These are phyloP conservation scores for Drosophila micromelanica DNA, from an alignment of 1,140 invertebrate genomes.

Conservation along the genomic window DNA sequence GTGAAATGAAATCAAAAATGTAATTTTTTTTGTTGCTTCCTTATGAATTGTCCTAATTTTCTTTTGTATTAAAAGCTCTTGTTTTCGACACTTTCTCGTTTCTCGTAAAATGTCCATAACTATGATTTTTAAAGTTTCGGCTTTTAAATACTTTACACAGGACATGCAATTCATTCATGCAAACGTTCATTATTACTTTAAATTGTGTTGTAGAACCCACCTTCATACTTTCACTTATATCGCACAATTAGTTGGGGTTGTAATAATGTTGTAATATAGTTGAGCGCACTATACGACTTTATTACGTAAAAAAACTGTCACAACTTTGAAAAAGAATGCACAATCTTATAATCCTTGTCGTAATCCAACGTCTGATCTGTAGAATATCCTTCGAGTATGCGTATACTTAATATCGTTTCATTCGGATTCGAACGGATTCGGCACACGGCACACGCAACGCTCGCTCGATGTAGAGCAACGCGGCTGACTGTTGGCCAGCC, in stretches of 20 bases:
- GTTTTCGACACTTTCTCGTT: neutral
- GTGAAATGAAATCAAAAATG: too few relatives aligned
- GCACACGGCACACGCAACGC: slow-evolving; percentile 50
- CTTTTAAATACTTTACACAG: too few relatives aligned
- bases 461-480: slow-evolving; percentile 81
- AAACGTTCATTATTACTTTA: neutral
- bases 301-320: neutral
- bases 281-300: slow-evolving; percentile 17
- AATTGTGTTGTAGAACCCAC: slow-evolving; percentile 48
- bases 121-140: too few relatives aligned
- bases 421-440: slow-evolving; percentile 25
- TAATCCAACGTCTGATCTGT: neutral
- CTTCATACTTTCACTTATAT: slow-evolving; percentile 67
- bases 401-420: slow-evolving; percentile 29
- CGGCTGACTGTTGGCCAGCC: slow-evolving; percentile 84
- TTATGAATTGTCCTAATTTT: too few relatives aligned
- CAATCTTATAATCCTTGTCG: slow-evolving; percentile 18
- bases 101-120: neutral
- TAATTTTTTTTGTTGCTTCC: too few relatives aligned
- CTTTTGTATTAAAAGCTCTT: too few relatives aligned
- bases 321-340: slow-evolving; percentile 6
- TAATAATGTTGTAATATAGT: slow-evolving; percentile 6
- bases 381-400: slow-evolving; percentile 16
- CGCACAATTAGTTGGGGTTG: slow-evolving; percentile 6
- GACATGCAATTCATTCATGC: neutral